These are phyloP conservation scores for Rhabdophis nuchalis DNA, from an alignment of 2,797 vertebrate species.

Conservation along the genomic window DNA sequence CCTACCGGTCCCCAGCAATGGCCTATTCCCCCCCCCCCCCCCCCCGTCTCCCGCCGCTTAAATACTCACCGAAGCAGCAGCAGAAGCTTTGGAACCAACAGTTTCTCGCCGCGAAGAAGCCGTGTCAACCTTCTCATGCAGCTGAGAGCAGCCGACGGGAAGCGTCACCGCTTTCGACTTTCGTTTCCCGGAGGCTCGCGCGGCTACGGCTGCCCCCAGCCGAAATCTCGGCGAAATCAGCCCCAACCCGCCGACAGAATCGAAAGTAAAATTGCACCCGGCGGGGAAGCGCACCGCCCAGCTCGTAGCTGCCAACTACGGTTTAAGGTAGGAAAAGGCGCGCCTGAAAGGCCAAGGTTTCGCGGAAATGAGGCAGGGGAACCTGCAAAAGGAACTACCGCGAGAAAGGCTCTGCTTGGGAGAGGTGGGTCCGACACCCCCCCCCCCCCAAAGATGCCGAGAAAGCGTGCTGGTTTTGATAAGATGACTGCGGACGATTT, in stretches of 20 bases:
- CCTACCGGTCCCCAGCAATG: neutral
- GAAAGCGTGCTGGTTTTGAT: neutral
- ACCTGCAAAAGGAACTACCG: neutral
- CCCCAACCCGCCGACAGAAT: neutral
- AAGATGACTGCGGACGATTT: no score
- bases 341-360: neutral
- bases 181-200: neutral
- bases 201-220: neutral
- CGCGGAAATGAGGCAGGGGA: neutral
- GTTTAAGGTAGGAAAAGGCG: neutral
- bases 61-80: neutral
- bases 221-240: neutral
- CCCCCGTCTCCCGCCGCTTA: neutral
- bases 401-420: neutral
- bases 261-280: neutral
- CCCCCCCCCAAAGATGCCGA: no score
- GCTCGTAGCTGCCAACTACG: rapidly evolving
- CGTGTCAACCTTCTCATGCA: neutral
- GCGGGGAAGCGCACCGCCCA: neutral
- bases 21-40: neutral
- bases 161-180: rapidly evolving
- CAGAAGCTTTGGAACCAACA: neutral
- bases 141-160: neutral
- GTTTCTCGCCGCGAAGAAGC: neutral
- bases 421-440: neutral